These are phyloP conservation scores for Ylistrum balloti DNA, from an alignment of 1,140 invertebrate genomes.

Conservation along the genomic window DNA sequence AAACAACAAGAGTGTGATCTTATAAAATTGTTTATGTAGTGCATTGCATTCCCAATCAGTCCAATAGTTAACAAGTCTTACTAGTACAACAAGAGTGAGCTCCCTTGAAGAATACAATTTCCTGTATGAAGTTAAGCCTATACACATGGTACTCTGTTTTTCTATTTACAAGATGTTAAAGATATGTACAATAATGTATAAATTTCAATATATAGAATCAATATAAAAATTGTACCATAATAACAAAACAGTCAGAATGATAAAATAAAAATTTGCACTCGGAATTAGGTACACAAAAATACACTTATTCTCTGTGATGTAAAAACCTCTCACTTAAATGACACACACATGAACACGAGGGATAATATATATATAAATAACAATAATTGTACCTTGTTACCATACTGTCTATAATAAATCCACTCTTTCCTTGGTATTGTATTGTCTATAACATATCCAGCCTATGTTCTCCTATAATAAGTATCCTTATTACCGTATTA, in stretches of 20 bases:
- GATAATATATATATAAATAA: conserved; percentile 1
- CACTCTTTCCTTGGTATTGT: background rate
- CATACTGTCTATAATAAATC: background rate
- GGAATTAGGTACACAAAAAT: background rate
- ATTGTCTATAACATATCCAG: background rate
- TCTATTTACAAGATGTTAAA: conserved; percentile 17
- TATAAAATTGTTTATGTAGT: conserved; percentile 36
- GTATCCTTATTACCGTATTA: background rate
- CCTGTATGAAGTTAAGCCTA: background rate
- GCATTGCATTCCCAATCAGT: conserved; percentile 24
- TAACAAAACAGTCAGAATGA: conserved; percentile 23
- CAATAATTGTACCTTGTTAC: background rate
- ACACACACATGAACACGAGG: conserved; percentile 14
- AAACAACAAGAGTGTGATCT: background rate
- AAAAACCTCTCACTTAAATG: background rate
- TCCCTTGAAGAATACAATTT: conserved; percentile 33
- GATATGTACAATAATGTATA: conserved; percentile 27
- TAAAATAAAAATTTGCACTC: conserved; percentile 21
- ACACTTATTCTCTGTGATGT: background rate
- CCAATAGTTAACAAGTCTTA: conserved; percentile 20
- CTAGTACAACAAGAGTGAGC: conserved; percentile 38
- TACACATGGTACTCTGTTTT: conserved; percentile 1
- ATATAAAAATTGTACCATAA: conserved; percentile 1
- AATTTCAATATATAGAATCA: background rate
- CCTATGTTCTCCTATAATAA: too few species aligned